These are phyloP conservation scores for Lepidurus arcticus DNA, from an alignment of 1,140 invertebrate species.

Conservation along the genomic window DNA sequence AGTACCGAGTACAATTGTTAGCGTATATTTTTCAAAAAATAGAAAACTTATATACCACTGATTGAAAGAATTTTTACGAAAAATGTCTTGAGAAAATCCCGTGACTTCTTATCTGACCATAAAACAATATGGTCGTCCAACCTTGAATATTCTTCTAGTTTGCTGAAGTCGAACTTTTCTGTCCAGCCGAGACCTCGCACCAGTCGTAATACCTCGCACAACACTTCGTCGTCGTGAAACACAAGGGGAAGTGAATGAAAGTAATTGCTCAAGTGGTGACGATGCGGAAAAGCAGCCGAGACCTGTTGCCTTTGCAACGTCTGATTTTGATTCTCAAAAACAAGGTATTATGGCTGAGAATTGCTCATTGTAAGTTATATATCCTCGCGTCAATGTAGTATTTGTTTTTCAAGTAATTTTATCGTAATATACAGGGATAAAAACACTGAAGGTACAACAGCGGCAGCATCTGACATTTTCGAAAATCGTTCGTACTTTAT, in stretches of 20 bases:
- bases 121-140: not conserved
- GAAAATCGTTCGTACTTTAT: not conserved
- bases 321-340: conserved; percentile 1
- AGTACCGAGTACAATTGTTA: conserved; percentile 2
- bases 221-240: not conserved
- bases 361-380: not conserved
- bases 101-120: not conserved
- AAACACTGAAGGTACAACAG: not conserved
- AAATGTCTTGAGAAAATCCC: not conserved
- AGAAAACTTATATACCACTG: not conserved
- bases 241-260: not conserved
- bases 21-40: not conserved
- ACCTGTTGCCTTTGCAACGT: conserved; percentile 4
- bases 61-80: not conserved
- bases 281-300: not conserved
- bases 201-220: conserved; percentile 4
- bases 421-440: not conserved
- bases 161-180: not conserved
- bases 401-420: not conserved
- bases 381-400: not conserved
- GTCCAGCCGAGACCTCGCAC: not conserved
- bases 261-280: conserved; percentile 5
- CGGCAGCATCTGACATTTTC: not conserved
- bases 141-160: not conserved
- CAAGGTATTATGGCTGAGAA: not conserved